Evolutionary conservation across 1,140 invertebrate species (phyloP).

Genomic region (Nebria ingens): DNA sequence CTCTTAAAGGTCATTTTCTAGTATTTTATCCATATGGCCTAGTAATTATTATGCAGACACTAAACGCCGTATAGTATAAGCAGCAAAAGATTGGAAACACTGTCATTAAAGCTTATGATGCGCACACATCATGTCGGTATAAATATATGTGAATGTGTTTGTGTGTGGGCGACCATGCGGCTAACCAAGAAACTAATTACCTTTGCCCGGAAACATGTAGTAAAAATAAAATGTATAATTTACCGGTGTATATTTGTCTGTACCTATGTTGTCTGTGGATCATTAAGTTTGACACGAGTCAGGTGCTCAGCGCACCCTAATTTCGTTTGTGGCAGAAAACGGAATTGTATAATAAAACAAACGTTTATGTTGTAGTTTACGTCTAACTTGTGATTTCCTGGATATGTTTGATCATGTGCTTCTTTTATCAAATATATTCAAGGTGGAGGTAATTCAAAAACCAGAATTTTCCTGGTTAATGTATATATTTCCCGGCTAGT

Average conservation of each 20-base stretch:
- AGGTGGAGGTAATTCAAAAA: too few species aligned
- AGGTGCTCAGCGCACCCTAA: neutral
- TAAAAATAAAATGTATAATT: slow-evolving; percentile 18
- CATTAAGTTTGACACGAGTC: slow-evolving; percentile 1
- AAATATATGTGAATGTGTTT: slow-evolving; percentile 15
- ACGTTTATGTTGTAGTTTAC: too few species aligned
- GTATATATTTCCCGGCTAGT: too few species aligned
- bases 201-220: slow-evolving; percentile 11
- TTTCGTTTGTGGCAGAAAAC: neutral
- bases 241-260: slow-evolving; percentile 12
- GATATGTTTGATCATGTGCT: too few species aligned
- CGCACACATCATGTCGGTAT: too few species aligned
- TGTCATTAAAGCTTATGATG: neutral
- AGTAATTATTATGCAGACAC: neutral
- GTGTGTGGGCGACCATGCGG: slow-evolving; percentile 12
- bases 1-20: too few species aligned
- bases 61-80: neutral
- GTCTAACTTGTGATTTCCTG: too few species aligned
- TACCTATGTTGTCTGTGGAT: slow-evolving; percentile 11
- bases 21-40: neutral
- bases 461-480: too few species aligned
- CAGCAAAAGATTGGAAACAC: neutral
- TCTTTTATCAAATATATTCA: too few species aligned
- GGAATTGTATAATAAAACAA: too few species aligned
- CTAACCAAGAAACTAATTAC: slow-evolving; percentile 18